These are phyloP conservation scores for Thalpophila matura DNA, from an alignment of 2,888 invertebrate genomes.

Conservation along the genomic window DNA sequence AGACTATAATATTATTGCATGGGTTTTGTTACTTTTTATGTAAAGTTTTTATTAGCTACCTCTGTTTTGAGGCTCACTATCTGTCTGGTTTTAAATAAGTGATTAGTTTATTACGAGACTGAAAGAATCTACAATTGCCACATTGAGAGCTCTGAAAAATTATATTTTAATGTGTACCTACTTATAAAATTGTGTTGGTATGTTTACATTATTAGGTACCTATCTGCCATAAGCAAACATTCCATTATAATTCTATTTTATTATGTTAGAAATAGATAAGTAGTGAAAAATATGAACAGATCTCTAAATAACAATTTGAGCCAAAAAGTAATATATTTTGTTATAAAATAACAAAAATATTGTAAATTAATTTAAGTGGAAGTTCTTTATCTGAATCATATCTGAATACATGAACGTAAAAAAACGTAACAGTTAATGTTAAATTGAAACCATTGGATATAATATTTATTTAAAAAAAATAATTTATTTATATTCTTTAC, in stretches of 20 bases:
- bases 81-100: constrained; percentile 8
- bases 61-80: constrained; percentile 24
- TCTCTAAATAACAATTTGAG: constrained; percentile 3
- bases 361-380: background rate
- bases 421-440: background rate
- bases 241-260: constrained; percentile 17
- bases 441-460: constrained; percentile 11
- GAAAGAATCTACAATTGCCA: background rate
- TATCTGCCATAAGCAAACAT: constrained; percentile 15
- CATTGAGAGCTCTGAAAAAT: background rate
- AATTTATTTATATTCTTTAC: constrained; percentile 25
- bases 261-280: background rate
- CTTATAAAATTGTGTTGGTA: background rate
- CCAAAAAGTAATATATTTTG: constrained; percentile 8
- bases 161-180: background rate
- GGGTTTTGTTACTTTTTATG: no score
- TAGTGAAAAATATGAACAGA: constrained; percentile 2
- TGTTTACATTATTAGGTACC: constrained; percentile 5
- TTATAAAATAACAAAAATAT: constrained; percentile 7
- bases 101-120: constrained; percentile 8
- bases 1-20: no score
- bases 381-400: no score
- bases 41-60: constrained; percentile 10
- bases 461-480: background rate
- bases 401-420: background rate